Conservation (phyloP, 2,113 vertebrate species). For the Thomomys bottae region DNA sequence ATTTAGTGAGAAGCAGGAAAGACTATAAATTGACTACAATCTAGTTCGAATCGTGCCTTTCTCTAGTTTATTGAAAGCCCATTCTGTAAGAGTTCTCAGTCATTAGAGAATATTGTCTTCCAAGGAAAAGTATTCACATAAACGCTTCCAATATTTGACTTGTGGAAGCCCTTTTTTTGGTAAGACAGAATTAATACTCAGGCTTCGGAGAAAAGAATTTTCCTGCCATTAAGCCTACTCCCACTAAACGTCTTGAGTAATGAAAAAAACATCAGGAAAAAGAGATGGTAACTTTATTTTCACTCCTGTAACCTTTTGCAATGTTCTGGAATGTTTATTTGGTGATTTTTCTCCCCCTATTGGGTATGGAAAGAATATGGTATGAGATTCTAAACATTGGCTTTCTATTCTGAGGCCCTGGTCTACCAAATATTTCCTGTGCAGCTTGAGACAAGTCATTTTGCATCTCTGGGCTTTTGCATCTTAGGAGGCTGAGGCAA, state of each 20-base stretch:
- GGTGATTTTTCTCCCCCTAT: background rate
- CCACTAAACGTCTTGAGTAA: background rate
- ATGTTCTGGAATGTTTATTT: slow-evolving; percentile 31
- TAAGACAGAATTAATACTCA: background rate
- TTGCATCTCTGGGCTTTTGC: background rate
- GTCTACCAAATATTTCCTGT: background rate
- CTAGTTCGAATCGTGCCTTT: background rate
- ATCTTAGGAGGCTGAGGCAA: background rate
- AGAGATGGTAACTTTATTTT: background rate
- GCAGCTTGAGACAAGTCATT: background rate
- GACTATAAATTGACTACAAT: background rate
- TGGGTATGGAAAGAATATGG: background rate
- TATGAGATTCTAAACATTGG: background rate
- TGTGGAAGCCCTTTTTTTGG: background rate
- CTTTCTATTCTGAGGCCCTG: slow-evolving; percentile 17
- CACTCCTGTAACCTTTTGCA: background rate
- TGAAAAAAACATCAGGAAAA: background rate
- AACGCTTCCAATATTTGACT: background rate
- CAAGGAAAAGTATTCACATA: background rate
- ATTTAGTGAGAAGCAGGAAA: slow-evolving; percentile 47
- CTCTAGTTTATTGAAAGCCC: background rate
- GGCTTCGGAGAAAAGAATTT: slow-evolving; percentile 21
- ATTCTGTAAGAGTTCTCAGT: background rate
- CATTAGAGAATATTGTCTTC: background rate
- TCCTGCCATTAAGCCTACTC: background rate